Evolutionary conservation across 1,140 invertebrate species (phyloP), one percentile per base, ranked within the genome.

Genomic region (Schmidtea mediterranea): DNA sequence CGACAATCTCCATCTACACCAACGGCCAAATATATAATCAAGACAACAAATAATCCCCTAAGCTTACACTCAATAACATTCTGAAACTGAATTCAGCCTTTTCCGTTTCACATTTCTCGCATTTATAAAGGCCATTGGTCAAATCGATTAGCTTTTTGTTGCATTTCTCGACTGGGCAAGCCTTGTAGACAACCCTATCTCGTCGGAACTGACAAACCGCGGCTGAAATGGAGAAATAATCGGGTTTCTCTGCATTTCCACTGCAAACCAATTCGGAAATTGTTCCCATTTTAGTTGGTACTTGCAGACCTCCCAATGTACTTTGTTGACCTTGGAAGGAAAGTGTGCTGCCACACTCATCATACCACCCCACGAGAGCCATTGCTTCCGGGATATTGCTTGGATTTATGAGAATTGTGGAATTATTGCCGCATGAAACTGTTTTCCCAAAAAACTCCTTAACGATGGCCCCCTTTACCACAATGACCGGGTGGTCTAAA

Each of bases 111-210:
- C 89, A 97, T 63, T 92, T 92, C 62, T 95, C 89, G 63, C 90
- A 97, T 51, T 82, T 72, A 60, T 76, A 95, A 54, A 76, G 70
- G 6, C 79, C 80, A 61, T 84, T 83, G 40, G 77, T 74, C 58
- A 77, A 72, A 66, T 92, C 84, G 22, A 87, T 67, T 1, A 77
- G 73, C 65, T 95, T 94, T 59, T 92, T 94, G 57, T 89, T 87
- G 62, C 86, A 94, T 37, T 74, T 72, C 10, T 76, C 72, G 48
- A 71, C 69, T 0, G 83, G 79, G 57, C 87, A 94, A 1, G 82
- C 76, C 67, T 82, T 77, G 13, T 51, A 54, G 39, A 86, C 62
- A 23, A 76, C 71, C 59, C 81, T 86, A 52, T 87, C 80, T 71
- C 66, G 67, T 56, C 73, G 71, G 18, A 82, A 62, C 41, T 78